Base-by-base conservation (phyloP, 2,797 vertebrate genomes). In the Erethizon dorsatum region DNA sequence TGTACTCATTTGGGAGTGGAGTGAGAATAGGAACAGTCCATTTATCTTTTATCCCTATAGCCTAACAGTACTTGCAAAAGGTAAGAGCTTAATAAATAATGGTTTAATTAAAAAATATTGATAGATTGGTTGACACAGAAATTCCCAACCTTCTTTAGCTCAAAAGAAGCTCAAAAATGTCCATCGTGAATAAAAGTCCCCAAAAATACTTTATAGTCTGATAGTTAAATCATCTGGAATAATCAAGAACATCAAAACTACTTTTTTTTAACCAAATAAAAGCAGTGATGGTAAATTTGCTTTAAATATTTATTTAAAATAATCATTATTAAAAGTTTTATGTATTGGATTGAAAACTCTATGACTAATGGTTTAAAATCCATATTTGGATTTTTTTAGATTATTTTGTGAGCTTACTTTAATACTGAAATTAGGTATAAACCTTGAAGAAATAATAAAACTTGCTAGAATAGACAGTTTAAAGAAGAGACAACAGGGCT, bases 191-290 rank as follows among this genome's bases (percentile, higher is more conserved):
- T 75, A 90, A 59, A 95, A 75, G 22, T 52, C 20, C 41, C 88
- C 22, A 85, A 80, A 75, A 92, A 71, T 89, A 80, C 50, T 33
- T 87, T 79, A 88, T 88, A 93, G 65, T 85, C 78, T 88, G 17
- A 71, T 50, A 91, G 37, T 75, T 96, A 33, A 94, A 69, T 92
- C 41, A 61, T 15, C 31, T 80, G 56, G 12, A 90, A 87, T 28
- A 83, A 80, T 79, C 41, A 59, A 54, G 63, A 87, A 88, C 56
- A 63, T 88, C 52, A 96, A 84, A 90, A 84, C 24, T 90, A n/a
- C 4, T 69, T 80, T 93, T 93, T 54, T 93, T 90, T 61, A 83
- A 91, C 57, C 67, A 77, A 91, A 82, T 63, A 52, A 69, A 91
- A 91, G 65, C 78, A 45, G 37, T 78, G 18, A 80, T 41, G 22